Evolutionary conservation across 2,113 vertebrate species (phyloP).

Genomic region (Lagopus leucura): DNA sequence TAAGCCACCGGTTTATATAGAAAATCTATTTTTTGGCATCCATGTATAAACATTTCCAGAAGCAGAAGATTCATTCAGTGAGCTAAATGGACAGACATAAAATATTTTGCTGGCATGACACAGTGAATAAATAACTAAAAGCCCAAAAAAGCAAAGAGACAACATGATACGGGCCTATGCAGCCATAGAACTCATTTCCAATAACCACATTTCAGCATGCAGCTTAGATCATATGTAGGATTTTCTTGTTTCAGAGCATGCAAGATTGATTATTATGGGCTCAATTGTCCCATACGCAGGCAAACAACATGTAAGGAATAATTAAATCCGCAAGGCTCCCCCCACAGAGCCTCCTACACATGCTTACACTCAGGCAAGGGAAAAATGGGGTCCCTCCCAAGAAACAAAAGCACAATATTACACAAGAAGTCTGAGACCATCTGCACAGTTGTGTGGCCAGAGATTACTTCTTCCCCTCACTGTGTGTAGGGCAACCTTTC

Average conservation of each 20-base stretch:
- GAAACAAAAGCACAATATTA: conserved; percentile 45
- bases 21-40: conserved; percentile 43
- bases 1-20: not conserved
- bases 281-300: conserved; percentile 13
- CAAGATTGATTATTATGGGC: conserved; percentile 50
- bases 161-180: not conserved
- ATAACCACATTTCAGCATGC: conserved; percentile 54
- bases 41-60: conserved; percentile 50
- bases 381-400: conserved; percentile 7
- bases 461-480: conserved; percentile 45
- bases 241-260: conserved; percentile 39
- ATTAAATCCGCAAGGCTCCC: conserved; percentile 41
- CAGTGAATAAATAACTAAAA: conserved; percentile 45
- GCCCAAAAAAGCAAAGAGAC: conserved; percentile 23
- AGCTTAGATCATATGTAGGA: not conserved
- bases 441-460: conserved; percentile 32
- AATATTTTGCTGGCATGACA: not conserved
- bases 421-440: not conserved
- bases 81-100: conserved; percentile 34
- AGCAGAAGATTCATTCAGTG: not conserved
- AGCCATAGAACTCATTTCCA: conserved; percentile 48
- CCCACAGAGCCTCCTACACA: conserved; percentile 30
- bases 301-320: conserved; percentile 49
- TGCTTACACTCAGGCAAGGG: conserved; percentile 12
- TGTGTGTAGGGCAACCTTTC: not conserved